phyloP scores from a whole-genome alignment of 1,140 invertebrate species.

The Dendroctonus valens region DNA sequence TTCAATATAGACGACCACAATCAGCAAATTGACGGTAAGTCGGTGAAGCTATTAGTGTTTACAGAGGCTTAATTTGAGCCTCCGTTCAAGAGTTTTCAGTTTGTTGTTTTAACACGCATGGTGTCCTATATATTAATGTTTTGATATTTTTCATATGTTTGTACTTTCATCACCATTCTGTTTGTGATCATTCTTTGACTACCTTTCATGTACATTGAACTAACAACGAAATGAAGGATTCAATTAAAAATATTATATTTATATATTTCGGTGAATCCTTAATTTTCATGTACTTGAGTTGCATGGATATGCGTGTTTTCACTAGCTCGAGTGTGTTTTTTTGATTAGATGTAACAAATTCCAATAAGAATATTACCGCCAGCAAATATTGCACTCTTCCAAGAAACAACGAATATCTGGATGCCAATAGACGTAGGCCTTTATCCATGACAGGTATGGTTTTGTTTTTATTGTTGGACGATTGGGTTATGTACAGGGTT shows the following conservation, averaged over 20 bases:
- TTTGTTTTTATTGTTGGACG: too few relatives aligned
- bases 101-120: conserved; percentile 39
- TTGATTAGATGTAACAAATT: conserved; percentile 28
- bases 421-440: conserved; percentile 40
- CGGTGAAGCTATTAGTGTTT: too few relatives aligned
- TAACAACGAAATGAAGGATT: too few relatives aligned
- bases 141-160: neutral
- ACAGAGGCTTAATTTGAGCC: neutral
- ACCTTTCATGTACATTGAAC: neutral
- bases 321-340: conserved; percentile 45
- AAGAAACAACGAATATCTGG: conserved; percentile 45
- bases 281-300: neutral
- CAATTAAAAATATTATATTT: neutral
- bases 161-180: neutral
- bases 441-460: conserved; percentile 51
- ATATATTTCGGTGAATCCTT: neutral
- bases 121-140: too few relatives aligned
- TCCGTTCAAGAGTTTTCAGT: conserved; percentile 4
- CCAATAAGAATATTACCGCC: conserved; percentile 43
- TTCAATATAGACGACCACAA: conserved; percentile 53
- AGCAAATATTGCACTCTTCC: conserved; percentile 61
- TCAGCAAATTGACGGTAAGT: conserved; percentile 49
- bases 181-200: neutral
- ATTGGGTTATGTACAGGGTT: too few relatives aligned
- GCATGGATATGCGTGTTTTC: conserved; percentile 36